Conservation (phyloP, 2,113 vertebrate genomes). For the Rhabdomys dilectus region DNA sequence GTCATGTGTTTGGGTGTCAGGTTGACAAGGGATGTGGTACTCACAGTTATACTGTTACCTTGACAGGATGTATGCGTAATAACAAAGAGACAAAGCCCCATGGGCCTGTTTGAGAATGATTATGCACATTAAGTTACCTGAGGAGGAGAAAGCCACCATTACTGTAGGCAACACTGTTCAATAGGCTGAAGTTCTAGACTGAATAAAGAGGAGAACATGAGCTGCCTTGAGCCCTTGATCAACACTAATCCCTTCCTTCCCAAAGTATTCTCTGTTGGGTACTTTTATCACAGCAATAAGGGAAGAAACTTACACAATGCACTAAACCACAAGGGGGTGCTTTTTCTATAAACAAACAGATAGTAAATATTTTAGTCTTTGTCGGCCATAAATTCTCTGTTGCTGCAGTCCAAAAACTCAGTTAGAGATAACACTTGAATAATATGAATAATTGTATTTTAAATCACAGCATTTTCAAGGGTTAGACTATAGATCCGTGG, state of each 20-base stretch:
- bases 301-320: not conserved
- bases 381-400: not conserved
- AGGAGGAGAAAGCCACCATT: not conserved
- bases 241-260: not conserved
- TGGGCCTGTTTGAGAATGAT: not conserved
- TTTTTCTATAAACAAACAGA: not conserved
- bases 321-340: not conserved
- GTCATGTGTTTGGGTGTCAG: not conserved
- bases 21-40: not conserved
- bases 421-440: not conserved
- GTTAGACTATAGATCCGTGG: not conserved
- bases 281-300: not conserved
- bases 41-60: not conserved
- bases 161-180: not conserved
- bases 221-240: not conserved
- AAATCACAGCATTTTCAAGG: not conserved
- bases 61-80: not conserved
- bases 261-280: not conserved
- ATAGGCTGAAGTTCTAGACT: not conserved
- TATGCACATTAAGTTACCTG: not conserved
- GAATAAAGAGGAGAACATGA: not conserved
- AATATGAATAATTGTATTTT: not conserved
- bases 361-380: not conserved
- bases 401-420: not conserved
- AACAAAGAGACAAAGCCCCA: not conserved